Base-by-base conservation (phyloP, 1,140 invertebrate species). In the Aphaenogaster rudis region DNA sequence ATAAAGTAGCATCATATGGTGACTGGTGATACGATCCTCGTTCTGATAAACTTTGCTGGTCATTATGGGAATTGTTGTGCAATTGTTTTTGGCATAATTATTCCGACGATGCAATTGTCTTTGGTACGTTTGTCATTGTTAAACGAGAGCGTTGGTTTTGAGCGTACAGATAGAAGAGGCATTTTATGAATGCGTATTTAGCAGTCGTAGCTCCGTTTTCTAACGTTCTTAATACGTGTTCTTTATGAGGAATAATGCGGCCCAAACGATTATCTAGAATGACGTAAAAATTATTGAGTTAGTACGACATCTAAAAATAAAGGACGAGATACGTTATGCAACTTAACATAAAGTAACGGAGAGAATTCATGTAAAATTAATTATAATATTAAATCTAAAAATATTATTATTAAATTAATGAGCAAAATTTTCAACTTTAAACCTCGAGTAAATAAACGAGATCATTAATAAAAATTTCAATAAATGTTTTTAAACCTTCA, bases 391-490 rank as follows among this genome's bases (percentile, higher is more conserved):
- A 52, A 72, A 9, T 21, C 39, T 42, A 67, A 33, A 50, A 57
- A 39, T 42, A 17, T 59, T 57, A 39, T 42, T 6, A 28, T 28
- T 2, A 77, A 59, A 59, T 42, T 42, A 39, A 11, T 52, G 6
- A 21, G 11, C 17, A 11, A 72, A 36, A n/a, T 54, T 72, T 52
- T 11, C 13, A 33, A 17, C 28, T 72, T 72, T 72, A 72, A 54
- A 54, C n/a, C 17, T 39, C 33, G 7, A 57, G 39, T 21, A 57
- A 74, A 76, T 54, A 15, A 74, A 54, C 17, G 9, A 33, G 9
- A 74, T 61, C n/a, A 59, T 72, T 50, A 52, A 72, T 72, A 54
- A 72, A 72, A 72, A 9, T 15, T 52, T n/a, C 17, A 21, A 54
- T 36, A 36, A 72, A 72, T 76, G 36, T 39, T 76, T 39, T 76